Percentiles rank a stretch among this genome's conserved stretches.
Conservation (phyloP, 2,888 invertebrate genomes). For the Chymomyza fuscimana region DNA sequence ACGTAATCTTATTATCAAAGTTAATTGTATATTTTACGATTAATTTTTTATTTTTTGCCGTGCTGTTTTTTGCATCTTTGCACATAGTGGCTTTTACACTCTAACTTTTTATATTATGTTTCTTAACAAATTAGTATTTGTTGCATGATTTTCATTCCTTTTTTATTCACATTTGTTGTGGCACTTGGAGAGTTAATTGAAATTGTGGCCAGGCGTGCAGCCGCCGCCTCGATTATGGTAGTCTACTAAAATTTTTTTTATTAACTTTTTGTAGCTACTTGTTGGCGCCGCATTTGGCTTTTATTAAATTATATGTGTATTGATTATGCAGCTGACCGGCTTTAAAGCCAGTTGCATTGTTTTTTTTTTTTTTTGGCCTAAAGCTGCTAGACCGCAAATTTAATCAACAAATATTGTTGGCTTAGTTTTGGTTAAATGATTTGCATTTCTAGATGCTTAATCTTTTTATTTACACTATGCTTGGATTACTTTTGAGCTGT, state of each 20-base stretch:
- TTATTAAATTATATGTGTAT: conserved; percentile 60
- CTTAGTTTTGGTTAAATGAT: conserved; percentile 37
- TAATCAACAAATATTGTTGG: conserved; percentile 9
- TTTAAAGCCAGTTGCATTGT: conserved; percentile 42
- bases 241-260: not conserved
- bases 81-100: conserved; percentile 40
- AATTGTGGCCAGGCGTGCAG: conserved; percentile 56
- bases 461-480: conserved; percentile 31
- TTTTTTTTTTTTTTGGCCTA: conserved; percentile 13
- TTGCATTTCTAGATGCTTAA: conserved; percentile 63
- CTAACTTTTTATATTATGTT: conserved; percentile 34
- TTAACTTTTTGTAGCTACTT: not conserved
- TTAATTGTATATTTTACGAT: too few relatives aligned
- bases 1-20: too few relatives aligned
- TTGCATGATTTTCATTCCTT: conserved; percentile 17
- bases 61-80: too few relatives aligned
- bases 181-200: conserved; percentile 55
- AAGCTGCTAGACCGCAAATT: not conserved
- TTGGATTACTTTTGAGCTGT: not conserved
- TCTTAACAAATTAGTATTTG: conserved; percentile 3
- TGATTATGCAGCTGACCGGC: conserved; percentile 23
- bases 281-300: conserved; percentile 15
- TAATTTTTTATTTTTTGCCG: too few relatives aligned
- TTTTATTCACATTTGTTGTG: conserved; percentile 22
- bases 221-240: conserved; percentile 16